A percentile compares a stretch with the other conserved stretches of the same genome.
These are phyloP conservation scores for Isaurus tuberculatus DNA, from an alignment of 92 coral and sea anemone genomes.

Conservation along the genomic window DNA sequence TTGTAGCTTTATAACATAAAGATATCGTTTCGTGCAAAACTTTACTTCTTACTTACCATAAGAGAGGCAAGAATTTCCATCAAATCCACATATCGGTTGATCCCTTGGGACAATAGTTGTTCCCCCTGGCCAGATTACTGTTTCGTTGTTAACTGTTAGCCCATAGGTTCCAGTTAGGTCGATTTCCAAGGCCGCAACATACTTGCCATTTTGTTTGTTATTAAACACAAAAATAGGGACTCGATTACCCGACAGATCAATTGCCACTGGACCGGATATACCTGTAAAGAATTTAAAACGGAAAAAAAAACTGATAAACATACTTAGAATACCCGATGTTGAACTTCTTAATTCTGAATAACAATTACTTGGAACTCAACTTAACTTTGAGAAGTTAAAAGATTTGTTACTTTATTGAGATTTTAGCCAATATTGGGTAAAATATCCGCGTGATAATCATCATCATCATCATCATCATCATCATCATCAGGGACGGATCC, in stretches of 20 bases:
- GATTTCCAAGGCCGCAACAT: constrained; percentile 52
- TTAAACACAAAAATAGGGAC: constrained; percentile 77
- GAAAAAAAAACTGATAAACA: too few species aligned
- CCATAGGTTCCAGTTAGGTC: constrained; percentile 42
- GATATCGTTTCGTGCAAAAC: too few species aligned
- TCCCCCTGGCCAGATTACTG: constrained; percentile 82
- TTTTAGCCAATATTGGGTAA: too few species aligned
- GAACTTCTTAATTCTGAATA: neutral
- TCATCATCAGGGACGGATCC: too few species aligned
- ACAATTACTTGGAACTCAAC: too few species aligned
- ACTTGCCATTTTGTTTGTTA: constrained; percentile 59
- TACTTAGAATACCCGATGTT: neutral
- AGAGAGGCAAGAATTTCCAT: constrained; percentile 51
- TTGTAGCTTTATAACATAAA: too few species aligned
- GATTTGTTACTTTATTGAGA: too few species aligned
- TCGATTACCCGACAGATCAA: constrained; percentile 72
- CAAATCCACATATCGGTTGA: constrained; percentile 74
- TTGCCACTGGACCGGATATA: constrained; percentile 78
- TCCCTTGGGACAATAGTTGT: constrained; percentile 69
- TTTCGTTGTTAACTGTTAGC: constrained; percentile 18
- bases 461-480: too few species aligned
- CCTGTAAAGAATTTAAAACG: constrained; percentile 51
- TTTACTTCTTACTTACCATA: neutral
- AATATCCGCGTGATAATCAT: too few species aligned
- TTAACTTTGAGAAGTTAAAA: too few species aligned